A percentile compares a stretch with the other conserved stretches of the same genome.
phyloP scores from a whole-genome alignment of 2,797 vertebrate genomes.

The Peromyscus eremicus region DNA sequence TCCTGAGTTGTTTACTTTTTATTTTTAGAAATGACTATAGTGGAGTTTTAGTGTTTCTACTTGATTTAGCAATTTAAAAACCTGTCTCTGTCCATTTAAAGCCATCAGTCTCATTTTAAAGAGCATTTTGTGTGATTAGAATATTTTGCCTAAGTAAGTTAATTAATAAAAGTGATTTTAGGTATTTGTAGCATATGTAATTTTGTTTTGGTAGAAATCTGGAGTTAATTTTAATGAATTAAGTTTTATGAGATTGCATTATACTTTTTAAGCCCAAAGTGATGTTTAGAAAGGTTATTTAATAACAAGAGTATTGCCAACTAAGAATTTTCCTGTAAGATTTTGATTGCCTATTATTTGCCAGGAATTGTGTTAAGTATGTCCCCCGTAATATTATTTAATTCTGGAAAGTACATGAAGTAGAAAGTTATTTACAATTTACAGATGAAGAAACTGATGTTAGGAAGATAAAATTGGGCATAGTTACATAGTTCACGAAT shows the following conservation, averaged over 20 bases:
- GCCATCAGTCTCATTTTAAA: constrained; percentile 61
- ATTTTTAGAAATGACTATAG: constrained; percentile 28
- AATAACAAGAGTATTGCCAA: constrained; percentile 47
- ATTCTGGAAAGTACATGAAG: constrained; percentile 28
- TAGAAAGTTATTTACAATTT: constrained; percentile 59
- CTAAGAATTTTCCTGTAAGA: neutral
- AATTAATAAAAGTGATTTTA: constrained; percentile 67
- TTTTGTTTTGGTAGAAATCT: constrained; percentile 60
- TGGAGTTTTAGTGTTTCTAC: constrained; percentile 58
- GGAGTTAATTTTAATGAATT: constrained; percentile 59
- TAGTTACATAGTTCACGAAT: constrained; percentile 42
- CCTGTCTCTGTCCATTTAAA: neutral
- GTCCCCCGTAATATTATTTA: constrained; percentile 12
- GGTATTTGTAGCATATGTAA: neutral
- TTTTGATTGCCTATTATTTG: constrained; percentile 60
- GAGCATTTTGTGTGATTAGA: constrained; percentile 34
- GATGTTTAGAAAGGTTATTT: constrained; percentile 61
- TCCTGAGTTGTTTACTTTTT: constrained; percentile 6
- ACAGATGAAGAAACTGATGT: constrained; percentile 42
- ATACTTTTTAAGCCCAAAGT: constrained; percentile 60
- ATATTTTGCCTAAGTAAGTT: constrained; percentile 41
- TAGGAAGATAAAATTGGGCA: constrained; percentile 22
- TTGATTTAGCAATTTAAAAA: constrained; percentile 27
- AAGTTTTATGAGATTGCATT: constrained; percentile 64
- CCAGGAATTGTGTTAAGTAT: constrained; percentile 56